Conservation (phyloP, 2,888 invertebrate genomes). For the Tenthredo livida region DNA sequence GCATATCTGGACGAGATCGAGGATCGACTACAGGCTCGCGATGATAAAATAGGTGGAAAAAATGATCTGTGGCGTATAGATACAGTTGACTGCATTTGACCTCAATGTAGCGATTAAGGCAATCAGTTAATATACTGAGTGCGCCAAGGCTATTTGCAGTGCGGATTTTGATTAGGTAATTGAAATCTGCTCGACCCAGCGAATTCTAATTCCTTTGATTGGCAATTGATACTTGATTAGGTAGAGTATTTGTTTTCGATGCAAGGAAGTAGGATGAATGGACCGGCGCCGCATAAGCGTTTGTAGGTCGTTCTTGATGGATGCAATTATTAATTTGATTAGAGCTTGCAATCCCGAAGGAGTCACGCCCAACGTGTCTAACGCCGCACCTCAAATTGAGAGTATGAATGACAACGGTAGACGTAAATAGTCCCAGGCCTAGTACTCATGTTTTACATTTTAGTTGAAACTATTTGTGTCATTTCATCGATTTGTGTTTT, state of each 20-base stretch:
- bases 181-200: conserved; percentile 39
- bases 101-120: conserved; percentile 73
- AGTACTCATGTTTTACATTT: not conserved
- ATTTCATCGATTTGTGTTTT: not conserved
- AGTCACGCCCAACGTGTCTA: conserved; percentile 36
- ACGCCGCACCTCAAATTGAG: not conserved
- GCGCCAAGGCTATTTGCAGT: conserved; percentile 45
- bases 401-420: not conserved
- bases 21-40: not conserved
- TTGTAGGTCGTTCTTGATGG: not conserved
- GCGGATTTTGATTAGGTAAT: conserved; percentile 47
- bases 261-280: conserved; percentile 7
- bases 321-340: conserved; percentile 17
- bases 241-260: conserved; percentile 25
- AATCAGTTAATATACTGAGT: conserved; percentile 64
- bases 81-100: conserved; percentile 71
- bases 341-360: not conserved
- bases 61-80: conserved; percentile 30
- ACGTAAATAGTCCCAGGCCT: not conserved
- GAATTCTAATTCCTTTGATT: conserved; percentile 44
- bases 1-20: not conserved
- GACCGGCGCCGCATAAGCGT: not conserved
- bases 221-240: conserved; percentile 43
- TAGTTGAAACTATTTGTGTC: not conserved
- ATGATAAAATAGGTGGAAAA: conserved; percentile 18